Evolutionary conservation across 2,113 vertebrate genomes (phyloP).

Genomic region (Pseudonaja textilis): DNA sequence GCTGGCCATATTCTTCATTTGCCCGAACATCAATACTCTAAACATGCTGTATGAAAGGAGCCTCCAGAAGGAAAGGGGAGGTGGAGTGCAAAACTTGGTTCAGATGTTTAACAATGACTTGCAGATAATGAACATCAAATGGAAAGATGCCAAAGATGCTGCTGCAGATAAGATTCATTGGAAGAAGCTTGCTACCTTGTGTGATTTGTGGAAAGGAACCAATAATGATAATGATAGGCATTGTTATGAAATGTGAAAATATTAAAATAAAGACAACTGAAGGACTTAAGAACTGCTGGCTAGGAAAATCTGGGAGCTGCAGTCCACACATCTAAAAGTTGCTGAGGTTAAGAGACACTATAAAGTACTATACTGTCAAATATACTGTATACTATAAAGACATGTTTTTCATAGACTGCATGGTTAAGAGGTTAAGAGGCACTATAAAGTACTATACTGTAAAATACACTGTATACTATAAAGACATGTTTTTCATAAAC

Average conservation of each 20-base stretch:
- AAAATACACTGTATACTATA: neutral
- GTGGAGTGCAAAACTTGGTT: neutral
- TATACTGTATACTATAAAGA: neutral
- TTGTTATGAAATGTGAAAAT: neutral
- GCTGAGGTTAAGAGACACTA: neutral
- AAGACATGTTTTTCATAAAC: neutral
- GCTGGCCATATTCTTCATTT: neutral
- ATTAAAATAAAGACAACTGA: neutral
- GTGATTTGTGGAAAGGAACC: neutral
- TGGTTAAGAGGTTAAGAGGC: neutral
- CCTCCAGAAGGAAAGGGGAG: neutral
- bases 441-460: neutral
- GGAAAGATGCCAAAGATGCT: neutral
- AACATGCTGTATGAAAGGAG: neutral
- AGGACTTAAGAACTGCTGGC: neutral
- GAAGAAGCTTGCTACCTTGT: neutral
- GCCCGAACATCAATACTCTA: neutral
- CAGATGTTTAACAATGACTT: neutral
- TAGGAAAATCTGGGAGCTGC: neutral
- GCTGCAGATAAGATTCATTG: neutral
- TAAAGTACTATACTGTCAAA: neutral
- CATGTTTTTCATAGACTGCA: neutral
- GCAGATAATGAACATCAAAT: neutral
- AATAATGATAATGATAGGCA: neutral
- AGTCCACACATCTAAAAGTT: neutral